phyloP scores from a whole-genome alignment of 35 echinoderm and acorn worm species.

The Chiridota heheva region DNA sequence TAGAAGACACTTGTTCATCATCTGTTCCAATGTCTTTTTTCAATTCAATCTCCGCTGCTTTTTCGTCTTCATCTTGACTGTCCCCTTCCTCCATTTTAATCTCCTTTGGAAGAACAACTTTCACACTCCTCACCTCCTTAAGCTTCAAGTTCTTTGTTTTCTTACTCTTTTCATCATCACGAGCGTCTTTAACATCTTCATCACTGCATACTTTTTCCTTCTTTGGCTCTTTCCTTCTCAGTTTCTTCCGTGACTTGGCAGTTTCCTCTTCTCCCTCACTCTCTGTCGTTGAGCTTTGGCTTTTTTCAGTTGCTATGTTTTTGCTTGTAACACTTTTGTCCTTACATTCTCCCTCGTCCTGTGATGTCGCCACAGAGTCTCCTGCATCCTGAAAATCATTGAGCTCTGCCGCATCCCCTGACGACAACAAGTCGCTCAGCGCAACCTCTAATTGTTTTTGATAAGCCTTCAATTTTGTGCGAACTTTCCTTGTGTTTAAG shows the following conservation, averaged over 20 bases:
- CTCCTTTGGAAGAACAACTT: background rate
- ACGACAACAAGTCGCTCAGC: conserved; percentile 31
- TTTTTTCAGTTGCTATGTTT: too few species aligned
- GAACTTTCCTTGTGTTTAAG: conserved; percentile 16
- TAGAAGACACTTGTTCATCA: background rate
- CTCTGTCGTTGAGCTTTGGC: too few species aligned
- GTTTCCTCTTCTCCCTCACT: background rate
- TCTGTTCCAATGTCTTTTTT: background rate
- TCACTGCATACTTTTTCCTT: background rate
- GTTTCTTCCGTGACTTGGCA: background rate
- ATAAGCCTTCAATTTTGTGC: conserved; percentile 41
- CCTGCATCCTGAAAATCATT: conserved; percentile 35
- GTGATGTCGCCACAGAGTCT: conserved; percentile 29
- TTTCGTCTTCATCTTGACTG: background rate
- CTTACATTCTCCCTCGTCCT: conserved; percentile 22
- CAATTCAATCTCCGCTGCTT: background rate
- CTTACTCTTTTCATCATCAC: background rate
- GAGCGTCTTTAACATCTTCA: background rate
- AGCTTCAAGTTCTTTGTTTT: background rate
- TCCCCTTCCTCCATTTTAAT: background rate
- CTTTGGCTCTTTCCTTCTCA: background rate
- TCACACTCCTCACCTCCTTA: background rate
- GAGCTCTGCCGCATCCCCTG: conserved; percentile 42
- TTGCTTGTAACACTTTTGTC: background rate
- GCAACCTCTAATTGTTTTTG: conserved; percentile 40